phyloP scores from a whole-genome alignment of 2,797 vertebrate species.

The Ciconia nigra region DNA sequence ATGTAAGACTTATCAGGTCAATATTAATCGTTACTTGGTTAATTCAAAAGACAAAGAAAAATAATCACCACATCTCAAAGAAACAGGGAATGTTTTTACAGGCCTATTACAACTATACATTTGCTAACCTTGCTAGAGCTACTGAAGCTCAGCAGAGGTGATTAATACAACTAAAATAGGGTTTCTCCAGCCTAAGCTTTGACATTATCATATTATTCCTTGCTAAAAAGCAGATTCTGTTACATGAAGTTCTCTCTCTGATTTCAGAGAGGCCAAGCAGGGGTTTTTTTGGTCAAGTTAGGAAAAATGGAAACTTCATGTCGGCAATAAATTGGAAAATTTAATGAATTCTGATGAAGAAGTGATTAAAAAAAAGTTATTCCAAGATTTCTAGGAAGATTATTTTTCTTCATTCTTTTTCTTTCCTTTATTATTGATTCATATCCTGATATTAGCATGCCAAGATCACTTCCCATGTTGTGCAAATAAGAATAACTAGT shows the following conservation, averaged over 20 bases:
- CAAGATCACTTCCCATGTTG: not conserved
- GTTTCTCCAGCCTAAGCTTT: not conserved
- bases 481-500: not conserved
- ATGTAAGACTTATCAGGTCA: not conserved
- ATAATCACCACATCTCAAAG: not conserved
- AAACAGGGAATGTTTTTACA: constrained; percentile 17
- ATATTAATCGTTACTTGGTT: not conserved
- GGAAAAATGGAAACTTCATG: not conserved
- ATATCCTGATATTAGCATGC: not conserved
- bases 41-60: constrained; percentile 24
- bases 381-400: not conserved
- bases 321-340: not conserved
- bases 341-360: not conserved
- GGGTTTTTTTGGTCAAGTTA: not conserved
- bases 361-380: not conserved
- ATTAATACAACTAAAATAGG: not conserved
- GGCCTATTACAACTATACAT: not conserved
- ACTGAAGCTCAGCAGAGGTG: not conserved
- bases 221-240: not conserved
- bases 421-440: not conserved
- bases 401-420: not conserved
- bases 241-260: not conserved
- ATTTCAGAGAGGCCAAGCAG: not conserved
- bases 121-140: not conserved
- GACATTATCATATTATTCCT: not conserved